Evolutionary conservation across 1,140 invertebrate genomes (phyloP).

Genomic region (Aleiodes sp.): DNA sequence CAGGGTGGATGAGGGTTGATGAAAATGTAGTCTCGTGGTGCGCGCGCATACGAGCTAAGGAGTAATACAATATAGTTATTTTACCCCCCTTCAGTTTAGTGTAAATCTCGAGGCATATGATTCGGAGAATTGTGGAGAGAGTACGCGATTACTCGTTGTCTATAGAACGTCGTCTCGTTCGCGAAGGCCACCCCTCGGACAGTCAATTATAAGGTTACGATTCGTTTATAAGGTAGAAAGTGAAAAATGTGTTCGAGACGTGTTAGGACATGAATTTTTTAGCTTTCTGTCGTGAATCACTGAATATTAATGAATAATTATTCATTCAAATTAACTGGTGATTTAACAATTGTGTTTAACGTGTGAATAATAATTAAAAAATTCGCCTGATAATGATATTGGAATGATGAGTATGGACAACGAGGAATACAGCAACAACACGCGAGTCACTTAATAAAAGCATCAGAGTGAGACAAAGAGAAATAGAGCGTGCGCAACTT

Average conservation of each 20-base stretch:
- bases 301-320: no score
- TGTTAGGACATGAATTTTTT: neutral
- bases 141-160: neutral
- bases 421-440: neutral
- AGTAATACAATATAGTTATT: no score
- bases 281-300: no score
- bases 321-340: no score
- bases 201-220: neutral
- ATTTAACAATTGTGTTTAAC: no score
- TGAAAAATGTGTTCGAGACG: neutral
- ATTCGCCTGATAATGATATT: no score
- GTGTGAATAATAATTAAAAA: no score
- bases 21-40: no score
- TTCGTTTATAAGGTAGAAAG: neutral
- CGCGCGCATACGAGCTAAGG: no score
- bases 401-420: neutral
- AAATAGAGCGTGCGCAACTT: constrained; percentile 24
- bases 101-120: neutral
- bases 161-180: constrained; percentile 1
- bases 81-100: neutral
- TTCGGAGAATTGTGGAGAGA: neutral
- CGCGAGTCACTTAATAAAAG: neutral
- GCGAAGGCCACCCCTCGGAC: constrained; percentile 10
- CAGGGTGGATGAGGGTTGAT: no score
- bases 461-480: constrained; percentile 12